Percentiles rank a stretch among this genome's conserved stretches.
Evolutionary conservation across 1,140 invertebrate genomes (phyloP).

Genomic region (Phthorimaea operculella): DNA sequence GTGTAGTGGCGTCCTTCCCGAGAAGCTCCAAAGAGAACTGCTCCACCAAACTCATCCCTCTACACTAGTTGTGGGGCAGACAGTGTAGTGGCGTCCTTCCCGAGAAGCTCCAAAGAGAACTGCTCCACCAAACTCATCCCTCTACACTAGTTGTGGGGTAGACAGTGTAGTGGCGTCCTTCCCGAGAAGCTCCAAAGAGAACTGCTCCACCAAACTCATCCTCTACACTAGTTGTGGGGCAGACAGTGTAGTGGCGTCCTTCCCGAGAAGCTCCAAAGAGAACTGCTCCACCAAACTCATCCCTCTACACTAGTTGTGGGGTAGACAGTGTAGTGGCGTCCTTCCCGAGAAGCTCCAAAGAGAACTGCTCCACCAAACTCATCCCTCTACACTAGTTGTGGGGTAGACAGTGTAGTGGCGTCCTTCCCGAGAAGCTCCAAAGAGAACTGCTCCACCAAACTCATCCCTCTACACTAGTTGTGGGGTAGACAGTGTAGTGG

Average conservation of each 20-base stretch:
- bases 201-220: slow-evolving; percentile 92
- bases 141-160: slow-evolving; percentile 70
- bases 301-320: too few species aligned
- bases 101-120: slow-evolving; percentile 84
- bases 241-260: slow-evolving; percentile 74
- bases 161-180: slow-evolving; percentile 76
- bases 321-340: too few species aligned
- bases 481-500: too few species aligned
- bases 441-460: too few species aligned
- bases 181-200: slow-evolving; percentile 85
- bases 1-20: slow-evolving; percentile 74
- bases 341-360: too few species aligned
- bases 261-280: slow-evolving; percentile 86
- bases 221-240: slow-evolving; percentile 69
- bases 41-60: slow-evolving; percentile 95
- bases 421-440: too few species aligned
- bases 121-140: slow-evolving; percentile 91
- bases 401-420: too few species aligned
- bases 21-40: slow-evolving; percentile 87
- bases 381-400: too few species aligned
- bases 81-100: slow-evolving; percentile 73
- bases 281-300: slow-evolving; percentile 92
- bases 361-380: too few species aligned
- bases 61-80: too few species aligned
- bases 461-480: too few species aligned